Base-by-base conservation (phyloP, 2,888 invertebrate genomes). In the Leucoma salicis region DNA sequence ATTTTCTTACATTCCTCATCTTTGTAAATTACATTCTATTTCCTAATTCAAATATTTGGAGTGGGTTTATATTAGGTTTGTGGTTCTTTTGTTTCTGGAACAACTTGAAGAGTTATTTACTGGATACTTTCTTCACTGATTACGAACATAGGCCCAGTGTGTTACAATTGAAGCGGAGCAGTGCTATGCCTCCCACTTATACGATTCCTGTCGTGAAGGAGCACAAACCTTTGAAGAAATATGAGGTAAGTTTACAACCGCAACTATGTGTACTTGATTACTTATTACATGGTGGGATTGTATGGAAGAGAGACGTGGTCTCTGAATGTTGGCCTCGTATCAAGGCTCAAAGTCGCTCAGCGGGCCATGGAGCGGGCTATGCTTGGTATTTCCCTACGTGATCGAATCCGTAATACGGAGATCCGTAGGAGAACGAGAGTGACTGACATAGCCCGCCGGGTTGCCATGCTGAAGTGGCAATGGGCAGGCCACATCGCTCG, bases 201-300 rank as follows among this genome's bases (percentile, higher is more conserved):
- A 92, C 92, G 50, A 91, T 94, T 66, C 92, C 92, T 0, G 91
- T 92, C 1, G 91, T 91, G 11, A 92, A 92, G 57, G 94, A 94
- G 63, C 91, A 93, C 60, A 90, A 78, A 50, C 92, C 92, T 2
- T 54, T 92, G 48, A 88, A 90, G 42, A 92, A 92, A 73, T 91
- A 86, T 69, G 92, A 92, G 87, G 92, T 92, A 63, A 57, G 66
- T 58, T 14, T 14, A 6, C 29, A 14, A 11, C 2, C 27, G n/a
- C 1, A n/a, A n/a, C 1, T 27, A 27, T 21, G 8, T 5, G 8
- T 21, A 4, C 7, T 21, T 21, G 2, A 21, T 21, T n/a, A n/a
- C 3, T 21, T 21, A 21, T 21, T 21, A 21, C n/a, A n/a, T n/a
- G n/a, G n/a, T n/a, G n/a, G n/a, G n/a, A n/a, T n/a, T n/a, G n/a